These are phyloP conservation scores for Sarcophilus harrisii DNA, from an alignment of 2,797 vertebrate genomes.

Conservation along the genomic window DNA sequence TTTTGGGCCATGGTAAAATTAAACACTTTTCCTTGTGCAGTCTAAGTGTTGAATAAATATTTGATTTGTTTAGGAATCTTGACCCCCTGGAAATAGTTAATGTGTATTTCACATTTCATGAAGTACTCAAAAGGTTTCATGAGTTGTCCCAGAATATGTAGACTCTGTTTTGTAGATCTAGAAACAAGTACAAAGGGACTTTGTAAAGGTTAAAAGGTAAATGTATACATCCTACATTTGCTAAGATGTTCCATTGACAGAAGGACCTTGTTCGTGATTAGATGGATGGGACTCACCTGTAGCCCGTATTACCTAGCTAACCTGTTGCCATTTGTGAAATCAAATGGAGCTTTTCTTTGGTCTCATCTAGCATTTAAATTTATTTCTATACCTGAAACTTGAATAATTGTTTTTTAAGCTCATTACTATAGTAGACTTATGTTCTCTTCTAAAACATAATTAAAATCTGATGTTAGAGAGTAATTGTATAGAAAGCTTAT, in stretches of 20 bases:
- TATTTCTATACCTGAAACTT: neutral
- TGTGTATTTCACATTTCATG: conserved; percentile 22
- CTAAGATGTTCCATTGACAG: neutral
- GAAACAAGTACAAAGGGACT: conserved; percentile 3
- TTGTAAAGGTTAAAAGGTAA: neutral
- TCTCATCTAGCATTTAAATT: neutral
- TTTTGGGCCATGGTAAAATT: neutral
- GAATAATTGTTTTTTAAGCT: neutral
- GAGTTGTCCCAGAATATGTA: neutral
- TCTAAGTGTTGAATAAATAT: conserved; percentile 12
- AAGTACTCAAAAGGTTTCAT: neutral
- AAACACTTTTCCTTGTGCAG: neutral
- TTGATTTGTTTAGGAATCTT: conserved; percentile 42
- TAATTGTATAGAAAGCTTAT: neutral
- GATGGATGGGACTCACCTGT: neutral
- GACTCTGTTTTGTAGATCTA: neutral
- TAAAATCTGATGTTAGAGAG: neutral
- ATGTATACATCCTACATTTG: neutral
- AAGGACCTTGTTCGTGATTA: neutral
- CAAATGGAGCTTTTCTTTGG: too few relatives aligned
- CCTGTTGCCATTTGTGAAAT: neutral
- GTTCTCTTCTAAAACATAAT: neutral
- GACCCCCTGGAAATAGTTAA: conserved; percentile 33
- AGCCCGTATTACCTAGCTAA: neutral
- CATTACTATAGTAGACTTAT: neutral